Percentiles rank a stretch among this genome's conserved stretches.
phyloP scores from a whole-genome alignment of 92 coral and sea anemone genomes.

The Scolanthus callimorphus region DNA sequence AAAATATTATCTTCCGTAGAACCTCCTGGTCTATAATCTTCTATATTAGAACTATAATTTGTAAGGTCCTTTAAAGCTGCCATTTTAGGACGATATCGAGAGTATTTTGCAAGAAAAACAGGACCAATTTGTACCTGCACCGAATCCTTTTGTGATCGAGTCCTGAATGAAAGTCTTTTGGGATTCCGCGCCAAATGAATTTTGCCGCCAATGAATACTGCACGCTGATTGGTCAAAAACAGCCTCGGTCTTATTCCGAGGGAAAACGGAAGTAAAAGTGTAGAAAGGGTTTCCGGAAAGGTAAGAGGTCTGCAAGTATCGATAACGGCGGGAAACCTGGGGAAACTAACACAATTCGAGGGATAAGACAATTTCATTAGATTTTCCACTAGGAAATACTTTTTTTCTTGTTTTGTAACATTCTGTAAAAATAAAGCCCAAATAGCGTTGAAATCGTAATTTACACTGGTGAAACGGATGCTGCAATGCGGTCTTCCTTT shows the following conservation, averaged over 20 bases:
- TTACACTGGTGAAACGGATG: no score
- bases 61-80: conserved; percentile 70
- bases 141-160: conserved; percentile 11
- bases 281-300: not conserved
- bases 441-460: no score
- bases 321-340: not conserved
- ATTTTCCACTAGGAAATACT: no score
- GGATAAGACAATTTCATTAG: no score
- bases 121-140: not conserved
- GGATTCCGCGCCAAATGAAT: conserved; percentile 67
- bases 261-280: conserved; percentile 10
- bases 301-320: not conserved
- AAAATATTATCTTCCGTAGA: conserved; percentile 74
- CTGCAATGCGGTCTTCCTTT: no score
- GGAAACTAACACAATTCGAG: no score
- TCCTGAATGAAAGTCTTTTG: conserved; percentile 30
- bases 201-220: conserved; percentile 67
- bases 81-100: conserved; percentile 22
- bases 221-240: conserved; percentile 54
- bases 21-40: conserved; percentile 30
- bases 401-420: no score
- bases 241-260: conserved; percentile 28
- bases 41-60: conserved; percentile 29
- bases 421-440: no score
- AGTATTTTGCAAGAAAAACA: not conserved